Percentiles rank a stretch among this genome's conserved stretches.
Conservation (phyloP, 2,888 invertebrate genomes). For the Archips crataeganus region DNA sequence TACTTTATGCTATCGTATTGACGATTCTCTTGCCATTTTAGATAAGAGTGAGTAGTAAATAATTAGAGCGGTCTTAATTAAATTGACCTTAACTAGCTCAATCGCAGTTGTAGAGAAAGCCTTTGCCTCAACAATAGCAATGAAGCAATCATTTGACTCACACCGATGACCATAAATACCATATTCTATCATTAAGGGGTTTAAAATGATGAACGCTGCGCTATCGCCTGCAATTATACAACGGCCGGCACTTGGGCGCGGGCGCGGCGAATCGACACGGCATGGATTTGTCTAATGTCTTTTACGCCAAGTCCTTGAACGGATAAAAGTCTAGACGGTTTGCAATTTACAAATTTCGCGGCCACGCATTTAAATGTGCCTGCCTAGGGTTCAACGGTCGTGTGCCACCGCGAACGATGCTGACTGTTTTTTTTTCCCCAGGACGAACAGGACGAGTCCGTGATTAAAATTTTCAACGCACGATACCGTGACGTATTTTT, state of each 20-base stretch:
- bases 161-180: conserved; percentile 7
- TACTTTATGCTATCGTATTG: too few species aligned
- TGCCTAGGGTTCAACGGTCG: conserved; percentile 77
- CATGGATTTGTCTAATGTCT: conserved; percentile 61
- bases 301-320: conserved; percentile 69
- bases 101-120: conserved; percentile 2
- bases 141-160: not conserved
- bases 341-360: conserved; percentile 80
- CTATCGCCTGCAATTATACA: conserved; percentile 61
- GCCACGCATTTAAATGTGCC: conserved; percentile 78
- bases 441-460: conserved; percentile 62
- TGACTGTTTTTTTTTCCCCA: conserved; percentile 55
- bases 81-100: not conserved
- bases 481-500: conserved; percentile 73
- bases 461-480: conserved; percentile 80
- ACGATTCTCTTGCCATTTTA: too few species aligned
- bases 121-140: not conserved
- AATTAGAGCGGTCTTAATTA: not conserved
- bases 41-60: too few species aligned
- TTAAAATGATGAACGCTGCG: conserved; percentile 46
- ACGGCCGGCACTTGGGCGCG: conserved; percentile 52
- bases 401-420: conserved; percentile 62
- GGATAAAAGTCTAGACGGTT: conserved; percentile 77
- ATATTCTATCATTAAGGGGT: conserved; percentile 17
- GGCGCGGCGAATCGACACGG: conserved; percentile 68